phyloP scores from a whole-genome alignment of 2,888 invertebrate genomes.

The Dynastes maya region DNA sequence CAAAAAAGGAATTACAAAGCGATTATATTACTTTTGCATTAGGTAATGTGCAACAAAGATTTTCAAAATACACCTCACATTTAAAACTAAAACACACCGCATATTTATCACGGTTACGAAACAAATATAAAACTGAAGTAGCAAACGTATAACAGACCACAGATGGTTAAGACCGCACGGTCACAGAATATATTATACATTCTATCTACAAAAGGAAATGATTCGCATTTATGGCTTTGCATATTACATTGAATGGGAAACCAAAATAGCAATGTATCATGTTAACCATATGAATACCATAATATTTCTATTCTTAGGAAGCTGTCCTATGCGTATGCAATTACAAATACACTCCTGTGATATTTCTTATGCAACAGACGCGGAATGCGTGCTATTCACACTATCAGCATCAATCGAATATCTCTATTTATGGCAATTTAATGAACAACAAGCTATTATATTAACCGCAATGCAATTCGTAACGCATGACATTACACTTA shows the following conservation, averaged over 20 bases:
- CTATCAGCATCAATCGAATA: not conserved
- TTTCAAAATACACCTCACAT: too few species aligned
- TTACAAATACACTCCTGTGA: constrained; percentile 2
- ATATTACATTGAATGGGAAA: not conserved
- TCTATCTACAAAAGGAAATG: constrained; percentile 1
- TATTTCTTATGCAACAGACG: not conserved
- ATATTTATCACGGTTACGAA: too few species aligned
- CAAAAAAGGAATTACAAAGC: too few species aligned
- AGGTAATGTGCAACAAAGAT: too few species aligned
- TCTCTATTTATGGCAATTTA: constrained; percentile 1
- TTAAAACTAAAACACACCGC: too few species aligned
- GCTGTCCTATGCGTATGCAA: not conserved
- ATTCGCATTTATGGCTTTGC: not conserved
- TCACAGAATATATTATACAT: too few species aligned
- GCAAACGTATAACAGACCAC: too few species aligned
- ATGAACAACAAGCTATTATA: constrained; percentile 8
- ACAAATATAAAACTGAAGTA: too few species aligned
- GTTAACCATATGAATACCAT: not conserved
- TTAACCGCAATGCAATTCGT: not conserved
- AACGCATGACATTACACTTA: constrained; percentile 17
- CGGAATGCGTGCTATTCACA: not conserved
- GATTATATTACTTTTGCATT: too few species aligned
- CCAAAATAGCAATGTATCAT: not conserved
- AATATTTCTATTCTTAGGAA: constrained; percentile 1
- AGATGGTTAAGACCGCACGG: too few species aligned